Evolutionary conservation across 2,888 invertebrate species (phyloP).

Genomic region (Phortica magna): DNA sequence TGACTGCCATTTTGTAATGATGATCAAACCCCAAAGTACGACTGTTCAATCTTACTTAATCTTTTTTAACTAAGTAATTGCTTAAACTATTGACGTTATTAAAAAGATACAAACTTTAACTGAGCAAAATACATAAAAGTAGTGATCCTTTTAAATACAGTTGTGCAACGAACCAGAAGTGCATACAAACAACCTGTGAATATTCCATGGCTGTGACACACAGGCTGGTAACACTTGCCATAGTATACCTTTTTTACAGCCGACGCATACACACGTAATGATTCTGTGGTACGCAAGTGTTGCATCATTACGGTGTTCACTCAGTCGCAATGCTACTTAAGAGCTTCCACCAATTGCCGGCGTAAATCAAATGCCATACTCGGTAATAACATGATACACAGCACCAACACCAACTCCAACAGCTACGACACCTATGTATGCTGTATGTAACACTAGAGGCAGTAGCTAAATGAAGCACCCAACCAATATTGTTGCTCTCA

Average conservation of each 20-base stretch:
- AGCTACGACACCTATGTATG: background rate
- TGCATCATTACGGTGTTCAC: background rate
- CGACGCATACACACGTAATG: too few species aligned
- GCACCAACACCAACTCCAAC: conserved; percentile 13
- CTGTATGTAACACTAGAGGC: too few species aligned
- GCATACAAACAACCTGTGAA: background rate
- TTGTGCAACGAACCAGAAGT: background rate
- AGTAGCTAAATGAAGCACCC: background rate
- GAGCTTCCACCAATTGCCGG: conserved; percentile 57
- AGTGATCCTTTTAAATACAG: background rate
- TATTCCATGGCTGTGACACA: background rate
- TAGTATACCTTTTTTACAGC: too few species aligned
- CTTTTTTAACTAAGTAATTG: background rate
- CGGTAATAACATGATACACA: conserved; percentile 49
- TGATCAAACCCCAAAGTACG: too few species aligned
- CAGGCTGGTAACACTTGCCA: too few species aligned
- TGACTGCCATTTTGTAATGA: too few species aligned
- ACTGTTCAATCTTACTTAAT: background rate
- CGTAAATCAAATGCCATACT: conserved; percentile 67
- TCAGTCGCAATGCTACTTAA: conserved; percentile 49
- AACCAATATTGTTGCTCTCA: conserved; percentile 6
- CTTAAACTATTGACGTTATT: background rate
- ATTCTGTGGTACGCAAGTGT: background rate
- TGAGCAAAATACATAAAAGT: background rate
- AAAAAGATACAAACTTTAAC: background rate